Evolutionary conservation across 2,797 vertebrate genomes (phyloP).

Genomic region (Pteropus rufus): DNA sequence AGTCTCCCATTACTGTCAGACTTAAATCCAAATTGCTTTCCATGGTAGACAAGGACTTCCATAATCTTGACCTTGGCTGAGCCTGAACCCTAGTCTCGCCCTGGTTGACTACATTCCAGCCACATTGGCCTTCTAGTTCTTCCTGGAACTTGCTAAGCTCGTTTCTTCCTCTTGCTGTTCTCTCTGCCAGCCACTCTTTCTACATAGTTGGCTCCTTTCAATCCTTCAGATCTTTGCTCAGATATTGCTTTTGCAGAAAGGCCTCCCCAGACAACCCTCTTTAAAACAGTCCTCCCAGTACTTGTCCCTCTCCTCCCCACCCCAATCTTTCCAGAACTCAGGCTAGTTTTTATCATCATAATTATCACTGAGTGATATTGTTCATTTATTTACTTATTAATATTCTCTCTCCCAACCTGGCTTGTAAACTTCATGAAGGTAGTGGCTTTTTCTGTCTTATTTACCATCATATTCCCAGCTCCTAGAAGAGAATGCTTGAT

Average conservation of each 20-base stretch:
- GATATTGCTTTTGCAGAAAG: neutral
- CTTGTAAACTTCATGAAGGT: neutral
- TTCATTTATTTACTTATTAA: neutral
- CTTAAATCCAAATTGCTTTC: neutral
- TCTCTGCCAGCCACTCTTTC: neutral
- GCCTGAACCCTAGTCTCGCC: neutral
- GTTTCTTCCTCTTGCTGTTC: neutral
- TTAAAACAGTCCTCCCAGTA: neutral
- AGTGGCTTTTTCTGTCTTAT: neutral
- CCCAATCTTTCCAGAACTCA: neutral
- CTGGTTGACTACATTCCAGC: neutral
- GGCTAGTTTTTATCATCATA: neutral
- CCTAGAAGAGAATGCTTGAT: neutral
- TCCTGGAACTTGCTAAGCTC: neutral
- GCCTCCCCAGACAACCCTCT: neutral
- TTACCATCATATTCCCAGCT: neutral
- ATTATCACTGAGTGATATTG: neutral
- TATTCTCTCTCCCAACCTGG: neutral
- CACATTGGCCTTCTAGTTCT: neutral
- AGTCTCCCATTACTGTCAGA: neutral
- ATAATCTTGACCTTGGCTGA: neutral
- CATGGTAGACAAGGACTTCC: neutral
- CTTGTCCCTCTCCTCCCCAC: neutral
- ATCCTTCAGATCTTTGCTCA: neutral
- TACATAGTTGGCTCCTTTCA: neutral